These are phyloP conservation scores for Thalassarche chlororhynchos DNA, from an alignment of 2,113 vertebrate genomes.

Conservation along the genomic window DNA sequence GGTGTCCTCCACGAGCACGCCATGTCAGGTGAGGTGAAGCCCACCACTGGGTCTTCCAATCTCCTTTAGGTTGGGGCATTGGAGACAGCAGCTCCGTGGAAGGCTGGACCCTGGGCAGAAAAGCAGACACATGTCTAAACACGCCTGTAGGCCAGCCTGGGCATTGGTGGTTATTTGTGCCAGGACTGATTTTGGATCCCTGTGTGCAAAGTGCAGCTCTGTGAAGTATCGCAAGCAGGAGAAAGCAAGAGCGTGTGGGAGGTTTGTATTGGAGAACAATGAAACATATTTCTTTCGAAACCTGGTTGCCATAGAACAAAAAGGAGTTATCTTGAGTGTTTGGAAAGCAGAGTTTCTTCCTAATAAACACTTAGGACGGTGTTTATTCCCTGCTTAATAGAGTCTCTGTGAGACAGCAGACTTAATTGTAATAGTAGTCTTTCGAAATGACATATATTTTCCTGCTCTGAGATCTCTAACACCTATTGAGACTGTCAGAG, in stretches of 20 bases:
- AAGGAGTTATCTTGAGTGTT: not conserved
- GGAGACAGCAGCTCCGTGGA: not conserved
- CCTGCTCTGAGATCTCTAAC: not conserved
- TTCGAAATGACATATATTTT: not conserved
- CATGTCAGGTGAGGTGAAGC: not conserved
- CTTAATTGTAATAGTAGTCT: not conserved
- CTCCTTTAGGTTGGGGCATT: not conserved
- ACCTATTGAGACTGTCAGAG: not conserved
- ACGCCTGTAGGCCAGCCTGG: not conserved
- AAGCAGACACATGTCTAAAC: not conserved
- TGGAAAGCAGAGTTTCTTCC: not conserved
- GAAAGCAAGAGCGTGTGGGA: not conserved
- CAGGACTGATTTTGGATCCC: not conserved
- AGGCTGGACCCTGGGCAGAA: not conserved
- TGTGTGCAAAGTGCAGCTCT: not conserved
- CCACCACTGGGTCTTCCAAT: not conserved
- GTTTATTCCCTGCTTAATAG: not conserved
- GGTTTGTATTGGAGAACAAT: not conserved
- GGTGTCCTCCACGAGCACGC: not conserved
- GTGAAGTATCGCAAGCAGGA: not conserved
- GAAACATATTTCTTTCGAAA: not conserved
- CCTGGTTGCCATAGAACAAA: not conserved
- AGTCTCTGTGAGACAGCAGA: not conserved
- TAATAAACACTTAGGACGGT: not conserved
- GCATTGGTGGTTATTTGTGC: not conserved